phyloP scores from a whole-genome alignment of 2,113 vertebrate genomes.

The Lepidothrix coronata region DNA sequence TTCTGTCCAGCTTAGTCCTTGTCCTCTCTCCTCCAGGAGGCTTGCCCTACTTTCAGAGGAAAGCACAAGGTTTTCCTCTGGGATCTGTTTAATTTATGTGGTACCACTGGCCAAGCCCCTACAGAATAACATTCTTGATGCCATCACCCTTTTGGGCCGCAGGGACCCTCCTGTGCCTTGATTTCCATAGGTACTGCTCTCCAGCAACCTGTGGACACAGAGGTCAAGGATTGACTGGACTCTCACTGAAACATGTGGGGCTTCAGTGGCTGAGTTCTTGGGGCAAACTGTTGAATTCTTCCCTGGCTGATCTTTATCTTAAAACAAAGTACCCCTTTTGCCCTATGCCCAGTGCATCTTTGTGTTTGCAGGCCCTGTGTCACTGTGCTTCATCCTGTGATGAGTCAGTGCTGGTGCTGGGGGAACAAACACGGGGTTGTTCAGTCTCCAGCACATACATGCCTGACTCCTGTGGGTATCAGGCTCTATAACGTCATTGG shows the following conservation, averaged over 20 bases:
- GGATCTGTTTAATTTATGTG: neutral
- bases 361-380: neutral
- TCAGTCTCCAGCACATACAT: neutral
- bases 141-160: neutral
- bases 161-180: neutral
- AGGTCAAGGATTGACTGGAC: neutral
- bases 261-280: neutral
- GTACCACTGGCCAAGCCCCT: neutral
- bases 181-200: neutral
- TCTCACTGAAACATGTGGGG: neutral
- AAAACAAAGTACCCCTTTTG: neutral
- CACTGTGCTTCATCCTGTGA: neutral
- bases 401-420: neutral
- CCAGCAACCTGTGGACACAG: neutral
- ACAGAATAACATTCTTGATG: neutral
- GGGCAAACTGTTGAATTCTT: neutral
- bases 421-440: constrained; percentile 29
- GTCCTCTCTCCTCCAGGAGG: neutral
- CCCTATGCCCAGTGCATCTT: neutral
- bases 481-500: neutral
- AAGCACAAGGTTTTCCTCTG: neutral
- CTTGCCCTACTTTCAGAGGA: neutral
- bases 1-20: neutral
- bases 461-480: neutral
- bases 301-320: neutral